Evolutionary conservation across 1,140 invertebrate species (phyloP), one percentile per base, ranked within the genome.

Genomic region (Zaprionus tsacasi): DNA sequence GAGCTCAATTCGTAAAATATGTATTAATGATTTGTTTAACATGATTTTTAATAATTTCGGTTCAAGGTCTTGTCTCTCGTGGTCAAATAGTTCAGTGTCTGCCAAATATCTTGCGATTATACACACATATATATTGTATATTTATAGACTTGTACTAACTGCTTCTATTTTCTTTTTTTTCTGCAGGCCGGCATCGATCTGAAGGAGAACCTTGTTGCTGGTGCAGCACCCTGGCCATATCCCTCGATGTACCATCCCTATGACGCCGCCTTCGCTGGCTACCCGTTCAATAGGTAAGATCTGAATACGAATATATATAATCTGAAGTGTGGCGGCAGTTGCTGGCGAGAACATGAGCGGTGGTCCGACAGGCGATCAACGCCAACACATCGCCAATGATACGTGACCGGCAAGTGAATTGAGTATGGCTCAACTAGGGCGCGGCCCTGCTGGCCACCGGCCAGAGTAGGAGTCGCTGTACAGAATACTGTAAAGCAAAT

Each of bases 231-330:
- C 55, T 98, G 96, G 96, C 96, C 96, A 60, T 97, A 97, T 93
- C 96, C 96, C 57, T 96, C 97, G 36, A 96, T 97, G 77, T 98
- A 98, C 93, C 97, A 97, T 93, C 97, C 97, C 40, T 98, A 98
- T 93, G 97, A 98, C 82, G 95, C 96, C 52, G 96, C 96, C 30
- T 97, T 98, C 80, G 96, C 96, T 52, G 96, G 96, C 79, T 98
- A 98, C 94, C 96, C 97, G 70, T 98, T 98, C 94, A 98, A 97
- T 93, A 97, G 97, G 97, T 98, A 93, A 97, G 97, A 95, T 59
- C 64, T 59, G 50, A 13, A 50, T 6, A 36, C 50, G 38, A 4
- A 50, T 17, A 45, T 61, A 30, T 38, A 54, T 58, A 57, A 50
- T 50, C 6, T 50, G 17, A 50, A 40, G 38, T 40, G 15, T 50